phyloP scores from a whole-genome alignment of 2,113 vertebrate genomes.

The Grus americana region DNA sequence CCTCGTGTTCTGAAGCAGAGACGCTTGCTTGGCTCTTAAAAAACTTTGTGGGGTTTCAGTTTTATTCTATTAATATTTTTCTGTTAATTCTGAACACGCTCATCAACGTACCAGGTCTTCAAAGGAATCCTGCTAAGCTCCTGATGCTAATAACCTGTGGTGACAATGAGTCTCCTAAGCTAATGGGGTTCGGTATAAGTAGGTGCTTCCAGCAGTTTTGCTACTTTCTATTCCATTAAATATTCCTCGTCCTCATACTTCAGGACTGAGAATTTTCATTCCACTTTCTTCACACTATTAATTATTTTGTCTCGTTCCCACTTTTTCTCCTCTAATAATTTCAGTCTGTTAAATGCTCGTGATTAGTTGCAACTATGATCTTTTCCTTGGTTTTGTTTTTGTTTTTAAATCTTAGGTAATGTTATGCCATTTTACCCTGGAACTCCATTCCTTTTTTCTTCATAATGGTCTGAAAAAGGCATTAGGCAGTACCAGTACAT shows the following conservation, averaged over 20 bases:
- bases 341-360: background rate
- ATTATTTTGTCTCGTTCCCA: background rate
- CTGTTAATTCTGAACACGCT: background rate
- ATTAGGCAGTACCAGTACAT: background rate
- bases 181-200: background rate
- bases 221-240: background rate
- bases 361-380: background rate
- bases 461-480: slow-evolving; percentile 6
- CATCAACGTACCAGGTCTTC: background rate
- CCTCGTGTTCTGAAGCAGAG: background rate
- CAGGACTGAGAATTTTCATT: background rate
- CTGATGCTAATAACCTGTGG: background rate
- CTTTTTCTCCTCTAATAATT: background rate
- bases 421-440: background rate
- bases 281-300: background rate
- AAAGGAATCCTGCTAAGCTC: slow-evolving; percentile 32
- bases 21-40: background rate
- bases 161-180: background rate
- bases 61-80: background rate
- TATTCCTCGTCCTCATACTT: background rate
- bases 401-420: background rate
- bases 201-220: slow-evolving; percentile 37
- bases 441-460: background rate
- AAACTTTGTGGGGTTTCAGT: background rate
- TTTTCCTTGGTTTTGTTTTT: background rate